Evolutionary conservation across 30 jellyfish, hydroid and myxozoan species (phyloP), one percentile per base, ranked within the genome.

Genomic region (Pseudorhiza aurosa): DNA sequence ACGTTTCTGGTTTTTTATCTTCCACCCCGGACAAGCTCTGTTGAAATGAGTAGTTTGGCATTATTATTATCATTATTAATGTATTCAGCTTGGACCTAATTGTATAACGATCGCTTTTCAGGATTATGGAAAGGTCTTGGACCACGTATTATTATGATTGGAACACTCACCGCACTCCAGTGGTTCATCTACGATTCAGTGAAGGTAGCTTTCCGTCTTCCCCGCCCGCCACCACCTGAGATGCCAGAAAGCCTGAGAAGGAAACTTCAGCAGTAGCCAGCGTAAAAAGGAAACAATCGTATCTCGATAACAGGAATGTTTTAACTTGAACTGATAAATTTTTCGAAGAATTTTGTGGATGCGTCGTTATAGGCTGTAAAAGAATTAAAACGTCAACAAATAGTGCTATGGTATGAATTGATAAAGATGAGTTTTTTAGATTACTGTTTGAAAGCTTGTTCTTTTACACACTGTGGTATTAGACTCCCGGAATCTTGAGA

Each of bases 141-240:
- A 40, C 96, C 99, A 58, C 96, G 99, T 65, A 93, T 93, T 21
- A 75, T 93, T 45, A 93, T 93, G 99, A 87, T 93, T 74, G 99
- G 99, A 22, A 93, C 99, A 19, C 75, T 93, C 36, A 93, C 99
- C 7, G 99, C 99, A 12, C 80, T 93, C 37, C 99, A 93, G 27
- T 93, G 99, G 99, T 93, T 93, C 81, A 93, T 93, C 56, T 93
- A 93, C 56, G 99, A 93, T 58, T 77, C 95, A 28, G 97, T 93
- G 24, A 93, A 93, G 75, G 99, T 93, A 0, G 96, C 96, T 6
- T 87, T 93, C 96, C 91, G 97, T 44, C 83, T 93, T 2, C 99
- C 99, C 35, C 96, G 99, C 24, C 99, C 99, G 62, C 99, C 99
- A 56, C 99, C 99, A 32, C 99, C 99, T 63, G 99, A 85, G 40